phyloP scores from a whole-genome alignment of 1,140 invertebrate species.

The Calephelis nemesis region DNA sequence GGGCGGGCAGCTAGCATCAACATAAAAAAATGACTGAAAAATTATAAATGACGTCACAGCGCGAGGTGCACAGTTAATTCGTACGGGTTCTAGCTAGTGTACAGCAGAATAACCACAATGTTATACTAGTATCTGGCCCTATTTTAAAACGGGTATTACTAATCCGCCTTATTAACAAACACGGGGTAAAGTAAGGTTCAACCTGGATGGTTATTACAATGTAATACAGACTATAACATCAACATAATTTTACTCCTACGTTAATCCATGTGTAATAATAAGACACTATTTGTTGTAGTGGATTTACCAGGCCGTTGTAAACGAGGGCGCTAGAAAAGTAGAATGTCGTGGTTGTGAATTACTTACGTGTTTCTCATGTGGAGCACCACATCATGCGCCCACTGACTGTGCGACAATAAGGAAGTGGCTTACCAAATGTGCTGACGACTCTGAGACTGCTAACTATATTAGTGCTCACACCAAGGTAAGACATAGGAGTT shows the following conservation, averaged over 20 bases:
- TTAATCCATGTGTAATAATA: no score
- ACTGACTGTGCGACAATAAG: slow-evolving; percentile 98
- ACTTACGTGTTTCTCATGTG: slow-evolving; percentile 90
- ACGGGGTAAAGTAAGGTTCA: no score
- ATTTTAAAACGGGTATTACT: no score
- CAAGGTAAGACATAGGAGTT: slow-evolving; percentile 81
- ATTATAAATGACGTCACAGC: no score
- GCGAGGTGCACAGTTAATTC: no score
- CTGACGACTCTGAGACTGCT: slow-evolving; percentile 99
- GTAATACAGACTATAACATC: no score
- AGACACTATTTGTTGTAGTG: slow-evolving; percentile 43
- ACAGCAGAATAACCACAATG: no score
- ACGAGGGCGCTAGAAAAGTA: slow-evolving; percentile 67
- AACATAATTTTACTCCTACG: no score
- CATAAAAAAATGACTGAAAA: background rate
- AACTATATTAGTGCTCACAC: slow-evolving; percentile 99
- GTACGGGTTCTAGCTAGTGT: no score
- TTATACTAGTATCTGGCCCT: no score
- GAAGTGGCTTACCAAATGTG: slow-evolving; percentile 99
- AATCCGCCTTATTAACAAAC: no score
- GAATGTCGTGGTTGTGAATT: slow-evolving; percentile 79
- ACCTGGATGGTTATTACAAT: no score
- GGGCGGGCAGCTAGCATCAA: background rate
- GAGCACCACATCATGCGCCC: slow-evolving; percentile 98
- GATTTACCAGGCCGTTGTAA: slow-evolving; percentile 63